A percentile compares a stretch with the other conserved stretches of the same genome.
Conservation (phyloP, 2,888 invertebrate genomes). For the Liopterus haemorrhoidalis region DNA sequence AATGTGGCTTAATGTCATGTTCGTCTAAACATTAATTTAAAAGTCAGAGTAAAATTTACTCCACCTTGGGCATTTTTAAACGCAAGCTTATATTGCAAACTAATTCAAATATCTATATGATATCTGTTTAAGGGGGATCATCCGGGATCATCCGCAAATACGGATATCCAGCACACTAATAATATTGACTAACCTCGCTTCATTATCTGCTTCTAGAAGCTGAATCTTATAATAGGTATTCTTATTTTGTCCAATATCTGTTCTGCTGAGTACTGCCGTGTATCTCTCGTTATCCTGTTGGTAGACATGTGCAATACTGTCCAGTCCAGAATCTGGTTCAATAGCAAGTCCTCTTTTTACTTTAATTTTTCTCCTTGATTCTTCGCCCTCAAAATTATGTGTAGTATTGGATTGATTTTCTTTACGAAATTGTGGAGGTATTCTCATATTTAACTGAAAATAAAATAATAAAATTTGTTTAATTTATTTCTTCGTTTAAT, state of each 20-base stretch:
- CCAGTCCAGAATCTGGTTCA: slow-evolving; percentile 16
- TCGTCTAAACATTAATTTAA: no score
- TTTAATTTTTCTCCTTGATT: slow-evolving; percentile 11
- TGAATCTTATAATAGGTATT: slow-evolving; percentile 19
- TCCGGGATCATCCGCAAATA: no score
- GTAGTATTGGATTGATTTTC: no score
- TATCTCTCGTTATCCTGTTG: slow-evolving; percentile 11
- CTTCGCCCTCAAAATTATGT: slow-evolving; percentile 15
- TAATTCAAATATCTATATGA: not conserved
- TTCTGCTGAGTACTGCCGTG: slow-evolving; percentile 13
- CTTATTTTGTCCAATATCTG: slow-evolving; percentile 5
- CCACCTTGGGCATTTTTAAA: no score
- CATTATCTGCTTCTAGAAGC: slow-evolving; percentile 12
- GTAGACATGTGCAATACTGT: slow-evolving; percentile 17
- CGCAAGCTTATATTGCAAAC: no score
- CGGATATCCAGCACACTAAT: no score
- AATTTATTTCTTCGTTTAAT: no score
- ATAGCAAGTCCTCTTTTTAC: slow-evolving; percentile 17
- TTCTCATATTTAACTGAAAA: no score
- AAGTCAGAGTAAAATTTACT: no score
- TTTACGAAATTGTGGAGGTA: no score
- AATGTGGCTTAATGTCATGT: no score
- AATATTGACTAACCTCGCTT: not conserved
- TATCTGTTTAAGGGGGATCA: not conserved
- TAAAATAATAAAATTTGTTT: no score